Percentiles rank a stretch among this genome's conserved stretches.
Evolutionary conservation across 2,888 invertebrate genomes (phyloP).

Genomic region (Andrena marginata): DNA sequence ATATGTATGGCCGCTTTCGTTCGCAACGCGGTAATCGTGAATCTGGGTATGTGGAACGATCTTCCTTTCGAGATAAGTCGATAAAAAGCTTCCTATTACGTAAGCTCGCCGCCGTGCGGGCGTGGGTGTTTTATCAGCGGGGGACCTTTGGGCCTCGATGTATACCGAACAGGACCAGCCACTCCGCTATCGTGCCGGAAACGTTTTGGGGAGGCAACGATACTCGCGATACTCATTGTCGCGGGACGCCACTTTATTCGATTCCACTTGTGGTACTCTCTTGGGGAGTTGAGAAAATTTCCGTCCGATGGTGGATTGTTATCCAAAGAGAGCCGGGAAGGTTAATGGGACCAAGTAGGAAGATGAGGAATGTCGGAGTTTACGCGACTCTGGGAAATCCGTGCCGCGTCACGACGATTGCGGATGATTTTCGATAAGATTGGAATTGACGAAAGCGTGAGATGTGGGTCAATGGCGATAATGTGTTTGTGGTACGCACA

Average conservation of each 20-base stretch:
- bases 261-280: background rate
- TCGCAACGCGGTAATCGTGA: conserved; percentile 30
- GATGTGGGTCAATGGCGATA: conserved; percentile 23
- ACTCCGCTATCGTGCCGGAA: conserved; percentile 14
- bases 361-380: conserved; percentile 53
- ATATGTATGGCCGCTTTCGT: conserved; percentile 65
- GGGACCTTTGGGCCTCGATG: background rate
- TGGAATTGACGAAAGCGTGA: background rate
- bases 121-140: conserved; percentile 33
- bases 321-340: conserved; percentile 30
- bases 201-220: conserved; percentile 3
- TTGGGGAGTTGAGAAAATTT: background rate
- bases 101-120: conserved; percentile 24
- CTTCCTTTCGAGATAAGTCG: conserved; percentile 60
- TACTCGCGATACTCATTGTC: background rate
- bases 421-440: background rate
- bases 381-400: conserved; percentile 5
- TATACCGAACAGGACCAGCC: background rate
- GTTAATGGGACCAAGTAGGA: conserved; percentile 62
- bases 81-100: conserved; percentile 56
- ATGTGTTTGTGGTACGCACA: background rate
- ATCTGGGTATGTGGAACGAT: conserved; percentile 65
- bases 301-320: background rate
- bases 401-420: background rate
- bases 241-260: background rate